Evolutionary conservation across 1,140 invertebrate species (phyloP), one percentile per base, ranked within the genome.

Genomic region (Trichonephila clavipes): DNA sequence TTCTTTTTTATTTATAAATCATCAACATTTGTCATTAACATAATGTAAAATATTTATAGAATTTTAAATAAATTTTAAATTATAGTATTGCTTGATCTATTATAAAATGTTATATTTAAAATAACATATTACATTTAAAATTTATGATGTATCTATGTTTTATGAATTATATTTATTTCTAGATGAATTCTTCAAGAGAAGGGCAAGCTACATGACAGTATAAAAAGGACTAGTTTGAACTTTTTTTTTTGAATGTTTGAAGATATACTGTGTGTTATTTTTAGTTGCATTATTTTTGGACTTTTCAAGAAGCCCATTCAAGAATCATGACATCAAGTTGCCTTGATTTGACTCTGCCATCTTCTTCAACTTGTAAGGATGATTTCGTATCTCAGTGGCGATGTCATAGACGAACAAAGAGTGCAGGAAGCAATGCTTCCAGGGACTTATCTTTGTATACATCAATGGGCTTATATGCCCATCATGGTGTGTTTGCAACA

Each of bases 401-500:
- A 24, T 92, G 94, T 72, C 94, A 94, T 59, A 89, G 93, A 90
- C 58, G 94, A 72, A 94, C 94, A 28, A 94, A 95, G 72, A 94
- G 94, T 95, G 94, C 94, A 82, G 94, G 94, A 58, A 94, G 90
- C 81, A 95, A 94, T 94, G 88, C 94, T 77, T 94, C 94, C 12
- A 66, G 94, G 34, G 94, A 94, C 61, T 94, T 94, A 16, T 94
- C 94, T 18, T 83, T 94, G 28, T 95, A 95, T 83, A 94, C 95
- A 12, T 94, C 94, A 14, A 95, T 94, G 90, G 95, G 95, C 34
- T 62, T 95, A 16, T 95, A 95, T 81, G 93, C 94, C 59, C 94
- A 94, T 81, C 94, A 94, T 94, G 94, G 94, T 44, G 58, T 91
- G 10, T 89, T 94, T 85, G 94, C 91, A 4, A 58, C 86, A 69